Evolutionary conservation across 2,113 vertebrate genomes (phyloP), one percentile per base, ranked within the genome.

Genomic region (Trogon surrucura): DNA sequence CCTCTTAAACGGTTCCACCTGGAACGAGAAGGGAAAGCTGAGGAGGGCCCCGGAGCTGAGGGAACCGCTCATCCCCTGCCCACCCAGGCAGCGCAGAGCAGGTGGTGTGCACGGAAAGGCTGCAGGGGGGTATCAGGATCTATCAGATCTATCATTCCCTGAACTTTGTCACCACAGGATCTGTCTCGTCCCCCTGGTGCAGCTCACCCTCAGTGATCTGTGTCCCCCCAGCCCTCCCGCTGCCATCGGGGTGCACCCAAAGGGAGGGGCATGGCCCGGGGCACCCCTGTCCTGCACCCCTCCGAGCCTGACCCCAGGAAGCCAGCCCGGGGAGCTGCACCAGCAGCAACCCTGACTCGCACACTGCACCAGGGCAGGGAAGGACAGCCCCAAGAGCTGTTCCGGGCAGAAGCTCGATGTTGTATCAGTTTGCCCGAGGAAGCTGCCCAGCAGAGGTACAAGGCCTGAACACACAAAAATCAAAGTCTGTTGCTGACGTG

Each of bases 1-100:
- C 34, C 98, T 97, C 57, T 98, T 97, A 97, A 98, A 98, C 4
- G 98, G 98, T 81, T 99, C 98, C 81, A 99, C 80, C 99, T 99
- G 88, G 29, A 86, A 85, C 3, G 8, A 89, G 65, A 93, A 74
- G 25, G 26, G 36, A 85, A 85, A 60, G 47, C 23, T 88, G 64
- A 85, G 54, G 21, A 69, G 20, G 45, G 62, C 26, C 41, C 41
- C 11, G 41, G 41, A 41, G 41, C 41, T 11, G 41, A 41, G 47
- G 57, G 29, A 66, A 66, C 25, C 51, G 41, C 57, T 70, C 17
- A 41, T 27, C 29, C 22, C 58, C n/a, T 57, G 44, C 10, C 51
- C 48, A 78, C n/a, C 22, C 48, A 50, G 53, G 47, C 1, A 1
- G n/a, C 11, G 21, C 32, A 41, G 56, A 25, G 41, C 19, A 73